Evolutionary conservation across 1,140 invertebrate genomes (phyloP).

Genomic region (Neodiprion pinetum): DNA sequence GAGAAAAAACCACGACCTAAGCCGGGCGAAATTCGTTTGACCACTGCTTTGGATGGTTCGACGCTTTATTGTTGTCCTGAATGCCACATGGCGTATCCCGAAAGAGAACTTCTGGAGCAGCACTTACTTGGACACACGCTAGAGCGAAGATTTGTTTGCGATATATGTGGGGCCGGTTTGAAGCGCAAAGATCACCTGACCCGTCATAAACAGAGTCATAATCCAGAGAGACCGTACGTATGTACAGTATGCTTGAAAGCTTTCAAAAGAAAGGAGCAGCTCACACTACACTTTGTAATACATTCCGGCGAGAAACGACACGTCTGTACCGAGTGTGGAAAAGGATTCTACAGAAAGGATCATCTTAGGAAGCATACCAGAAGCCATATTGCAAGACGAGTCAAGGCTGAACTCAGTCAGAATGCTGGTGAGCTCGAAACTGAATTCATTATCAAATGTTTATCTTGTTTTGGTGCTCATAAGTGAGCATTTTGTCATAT

Average conservation of each 20-base stretch:
- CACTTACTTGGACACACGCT: constrained; percentile 82
- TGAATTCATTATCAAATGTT: constrained; percentile 1
- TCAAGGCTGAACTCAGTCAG: constrained; percentile 83
- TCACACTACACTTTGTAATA: constrained; percentile 84
- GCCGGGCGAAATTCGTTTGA: constrained; percentile 81
- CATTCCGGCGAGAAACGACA: constrained; percentile 87
- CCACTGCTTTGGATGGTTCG: constrained; percentile 82
- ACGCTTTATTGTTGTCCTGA: constrained; percentile 85
- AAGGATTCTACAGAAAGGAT: constrained; percentile 70
- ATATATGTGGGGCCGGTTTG: constrained; percentile 83
- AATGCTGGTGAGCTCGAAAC: constrained; percentile 48
- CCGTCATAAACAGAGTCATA: constrained; percentile 82
- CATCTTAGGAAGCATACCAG: constrained; percentile 75
- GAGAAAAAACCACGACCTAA: constrained; percentile 82
- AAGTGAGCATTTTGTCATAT: background rate
- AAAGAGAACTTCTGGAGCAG: constrained; percentile 80
- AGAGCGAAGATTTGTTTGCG: constrained; percentile 82
- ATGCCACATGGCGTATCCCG: constrained; percentile 86
- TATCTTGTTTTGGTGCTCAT: constrained; percentile 2
- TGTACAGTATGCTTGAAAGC: constrained; percentile 85
- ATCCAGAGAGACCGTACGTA: constrained; percentile 80
- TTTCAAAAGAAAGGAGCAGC: constrained; percentile 85
- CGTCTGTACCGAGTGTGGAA: constrained; percentile 85
- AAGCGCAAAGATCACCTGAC: constrained; percentile 84
- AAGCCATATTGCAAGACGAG: constrained; percentile 80